These are phyloP conservation scores for Tinea pellionella DNA, from an alignment of 2,888 invertebrate species.

Conservation along the genomic window DNA sequence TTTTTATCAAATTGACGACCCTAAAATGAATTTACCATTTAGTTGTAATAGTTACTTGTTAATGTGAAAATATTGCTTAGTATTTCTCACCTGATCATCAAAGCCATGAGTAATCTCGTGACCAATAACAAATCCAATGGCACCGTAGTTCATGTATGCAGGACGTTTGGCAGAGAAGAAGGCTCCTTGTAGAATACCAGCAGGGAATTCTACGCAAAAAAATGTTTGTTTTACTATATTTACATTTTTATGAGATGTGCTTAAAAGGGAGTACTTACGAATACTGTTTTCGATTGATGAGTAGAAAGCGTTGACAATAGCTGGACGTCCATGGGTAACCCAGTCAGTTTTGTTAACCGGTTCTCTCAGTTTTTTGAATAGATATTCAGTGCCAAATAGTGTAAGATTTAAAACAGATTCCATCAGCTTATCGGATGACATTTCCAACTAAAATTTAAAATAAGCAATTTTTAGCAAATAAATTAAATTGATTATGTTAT, in stretches of 20 bases:
- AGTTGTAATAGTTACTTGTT: not conserved
- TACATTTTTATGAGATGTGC: not conserved
- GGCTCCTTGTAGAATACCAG: slow-evolving; percentile 91
- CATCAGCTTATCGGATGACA: slow-evolving; percentile 77
- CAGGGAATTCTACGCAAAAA: slow-evolving; percentile 83
- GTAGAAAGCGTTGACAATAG: slow-evolving; percentile 88
- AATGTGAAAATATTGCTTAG: too few relatives aligned
- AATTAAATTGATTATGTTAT: not conserved
- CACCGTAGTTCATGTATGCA: slow-evolving; percentile 92
- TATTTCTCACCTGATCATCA: slow-evolving; percentile 75
- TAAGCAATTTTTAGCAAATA: not conserved
- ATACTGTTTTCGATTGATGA: slow-evolving; percentile 89
- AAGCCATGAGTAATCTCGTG: slow-evolving; percentile 94
- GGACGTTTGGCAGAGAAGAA: slow-evolving; percentile 92
- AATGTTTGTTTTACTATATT: not conserved
- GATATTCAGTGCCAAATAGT: slow-evolving; percentile 82
- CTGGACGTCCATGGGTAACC: slow-evolving; percentile 85
- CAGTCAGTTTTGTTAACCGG: slow-evolving; percentile 88
- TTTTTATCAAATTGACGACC: slow-evolving; percentile 93
- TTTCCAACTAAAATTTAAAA: slow-evolving; percentile 68
- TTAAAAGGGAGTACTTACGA: slow-evolving; percentile 70
- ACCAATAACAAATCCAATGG: slow-evolving; percentile 91
- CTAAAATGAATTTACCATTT: slow-evolving; percentile 28
- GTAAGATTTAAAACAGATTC: slow-evolving; percentile 82
- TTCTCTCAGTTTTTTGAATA: slow-evolving; percentile 80